Percentiles rank a stretch among this genome's conserved stretches.
These are phyloP conservation scores for Anoplolepis gracilipes DNA, from an alignment of 1,140 invertebrate species.

Conservation along the genomic window DNA sequence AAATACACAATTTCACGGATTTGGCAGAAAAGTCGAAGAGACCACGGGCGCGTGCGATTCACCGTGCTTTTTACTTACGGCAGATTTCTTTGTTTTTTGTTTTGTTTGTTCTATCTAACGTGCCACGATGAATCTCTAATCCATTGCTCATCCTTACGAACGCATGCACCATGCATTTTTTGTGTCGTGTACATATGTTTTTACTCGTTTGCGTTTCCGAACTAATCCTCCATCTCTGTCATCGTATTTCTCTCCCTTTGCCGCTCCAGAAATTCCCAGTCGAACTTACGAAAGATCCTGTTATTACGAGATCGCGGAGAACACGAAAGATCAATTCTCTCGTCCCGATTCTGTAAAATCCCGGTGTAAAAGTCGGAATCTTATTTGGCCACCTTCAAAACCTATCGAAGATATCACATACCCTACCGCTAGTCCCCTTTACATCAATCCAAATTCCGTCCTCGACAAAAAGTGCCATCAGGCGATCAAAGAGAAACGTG, in stretches of 20 bases:
- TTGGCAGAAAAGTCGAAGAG: slow-evolving; percentile 37
- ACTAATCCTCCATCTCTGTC: neutral
- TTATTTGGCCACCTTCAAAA: slow-evolving; percentile 82
- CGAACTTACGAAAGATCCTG: slow-evolving; percentile 65
- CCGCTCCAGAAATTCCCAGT: slow-evolving; percentile 60
- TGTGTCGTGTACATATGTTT: slow-evolving; percentile 28
- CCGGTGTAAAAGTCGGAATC: slow-evolving; percentile 75
- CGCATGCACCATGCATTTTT: slow-evolving; percentile 42
- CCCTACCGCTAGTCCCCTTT: slow-evolving; percentile 84
- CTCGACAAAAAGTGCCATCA: slow-evolving; percentile 74
- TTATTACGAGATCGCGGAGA: slow-evolving; percentile 76
- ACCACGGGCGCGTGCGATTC: slow-evolving; percentile 71
- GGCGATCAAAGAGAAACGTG: slow-evolving; percentile 76
- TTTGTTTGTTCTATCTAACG: slow-evolving; percentile 80
- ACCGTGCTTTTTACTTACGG: slow-evolving; percentile 83
- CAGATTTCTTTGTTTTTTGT: slow-evolving; percentile 80
- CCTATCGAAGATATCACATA: slow-evolving; percentile 83
- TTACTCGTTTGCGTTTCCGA: neutral
- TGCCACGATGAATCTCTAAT: slow-evolving; percentile 69
- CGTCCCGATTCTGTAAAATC: slow-evolving; percentile 73
- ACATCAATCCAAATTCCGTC: slow-evolving; percentile 82
- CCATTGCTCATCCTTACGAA: slow-evolving; percentile 29
- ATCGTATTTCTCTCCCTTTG: neutral
- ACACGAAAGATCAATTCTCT: slow-evolving; percentile 57
- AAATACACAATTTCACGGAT: neutral